Evolutionary conservation across 1,140 invertebrate species (phyloP), one percentile per base, ranked within the genome.

Genomic region (Liolophura sinensis): DNA sequence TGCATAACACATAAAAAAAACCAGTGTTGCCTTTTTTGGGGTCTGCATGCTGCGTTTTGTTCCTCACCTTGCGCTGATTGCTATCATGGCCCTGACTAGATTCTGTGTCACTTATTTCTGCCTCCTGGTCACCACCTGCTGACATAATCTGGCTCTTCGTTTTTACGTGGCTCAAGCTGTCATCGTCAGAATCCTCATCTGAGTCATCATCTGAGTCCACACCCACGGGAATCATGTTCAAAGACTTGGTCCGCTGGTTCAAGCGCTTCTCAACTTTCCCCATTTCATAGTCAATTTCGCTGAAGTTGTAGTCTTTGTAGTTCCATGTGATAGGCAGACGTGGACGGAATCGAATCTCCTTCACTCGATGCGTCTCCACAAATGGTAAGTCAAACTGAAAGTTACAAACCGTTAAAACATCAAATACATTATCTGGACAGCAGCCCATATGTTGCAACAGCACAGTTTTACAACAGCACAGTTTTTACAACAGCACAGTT

Each of bases 321-420:
- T 77, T 78, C 75, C 79, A 80, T 18, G 72, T 74, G n/a, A 62
- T 71, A 9, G 74, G 76, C 16, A 74, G 67, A 0, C 77, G 70
- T 12, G 78, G 75, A 16, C 77, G 69, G 57, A 82, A 78, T 52
- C 73, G 69, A 0, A 82, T 73, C 62, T 83, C 78, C 62, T 79
- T 82, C 1, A 77, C 77, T 48, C 74, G 67, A 48, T 73, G 58
- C 0, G 70, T 60, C 59, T 82, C 78, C 22, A 82, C 73, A 69
- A 83, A 83, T 9, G 78, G 77, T 62, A 81, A 78, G 59, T 77
- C 76, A 75, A 80, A 76, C 80, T 83, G 72, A 47, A 71, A 72
- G 18, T 50, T 64, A 58, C 61, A 69, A 65, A 9, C 31, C 31
- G 31, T 40, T 5, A n/a, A n/a, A n/a, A n/a, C n/a, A n/a, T n/a